A percentile compares a stretch with the other conserved stretches of the same genome.
These are phyloP conservation scores for Cygnus buccinator DNA, from an alignment of 2,113 vertebrate species.

Conservation along the genomic window DNA sequence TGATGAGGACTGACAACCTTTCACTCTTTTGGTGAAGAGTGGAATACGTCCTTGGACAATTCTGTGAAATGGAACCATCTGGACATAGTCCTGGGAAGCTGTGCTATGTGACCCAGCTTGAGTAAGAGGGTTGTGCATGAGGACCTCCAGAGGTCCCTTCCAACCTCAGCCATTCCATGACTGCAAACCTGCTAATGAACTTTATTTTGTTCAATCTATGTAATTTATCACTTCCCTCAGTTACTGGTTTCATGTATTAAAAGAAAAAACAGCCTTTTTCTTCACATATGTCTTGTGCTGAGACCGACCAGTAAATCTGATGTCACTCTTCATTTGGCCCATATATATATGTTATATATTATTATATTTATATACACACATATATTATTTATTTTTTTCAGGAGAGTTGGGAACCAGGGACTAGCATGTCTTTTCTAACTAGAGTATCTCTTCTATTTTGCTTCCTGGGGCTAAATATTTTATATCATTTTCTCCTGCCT, in stretches of 20 bases:
- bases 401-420: neutral
- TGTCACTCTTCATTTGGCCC: neutral
- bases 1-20: neutral
- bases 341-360: neutral
- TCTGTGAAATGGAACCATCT: neutral
- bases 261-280: neutral
- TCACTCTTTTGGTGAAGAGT: neutral
- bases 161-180: neutral
- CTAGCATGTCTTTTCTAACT: neutral
- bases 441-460: neutral
- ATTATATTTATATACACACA: neutral
- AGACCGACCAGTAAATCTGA: neutral
- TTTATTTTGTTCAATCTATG: rapidly evolving
- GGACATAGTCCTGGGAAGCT: neutral
- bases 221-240: neutral
- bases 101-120: neutral
- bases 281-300: neutral
- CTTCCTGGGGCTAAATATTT: neutral
- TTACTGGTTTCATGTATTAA: neutral
- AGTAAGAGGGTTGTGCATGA: neutral
- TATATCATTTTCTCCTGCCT: neutral
- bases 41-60: neutral
- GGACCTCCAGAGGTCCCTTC: neutral
- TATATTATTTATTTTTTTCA: neutral
- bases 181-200: neutral